Conservation (phyloP, 2,113 vertebrate genomes). For the Xiphias gladius region DNA sequence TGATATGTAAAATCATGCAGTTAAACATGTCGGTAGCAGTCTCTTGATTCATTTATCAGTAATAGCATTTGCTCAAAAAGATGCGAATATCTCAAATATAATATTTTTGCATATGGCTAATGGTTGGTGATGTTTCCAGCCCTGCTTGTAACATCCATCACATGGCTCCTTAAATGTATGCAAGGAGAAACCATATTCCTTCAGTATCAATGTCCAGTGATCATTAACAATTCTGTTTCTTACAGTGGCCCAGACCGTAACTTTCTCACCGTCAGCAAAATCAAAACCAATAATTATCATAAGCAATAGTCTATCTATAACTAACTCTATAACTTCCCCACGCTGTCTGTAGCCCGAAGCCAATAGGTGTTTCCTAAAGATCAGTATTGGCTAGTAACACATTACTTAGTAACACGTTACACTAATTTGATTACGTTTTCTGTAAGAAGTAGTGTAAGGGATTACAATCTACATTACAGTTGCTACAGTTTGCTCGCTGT, state of each 20-base stretch:
- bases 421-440: too few species aligned
- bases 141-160: constrained; percentile 3
- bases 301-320: background rate
- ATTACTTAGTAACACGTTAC: too few species aligned
- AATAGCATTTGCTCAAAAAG: constrained; percentile 8
- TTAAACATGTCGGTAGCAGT: constrained; percentile 19
- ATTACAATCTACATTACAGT: too few species aligned
- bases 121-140: background rate
- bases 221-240: background rate
- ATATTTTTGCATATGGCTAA: constrained; percentile 27
- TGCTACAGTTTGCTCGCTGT: too few species aligned
- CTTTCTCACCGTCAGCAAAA: too few species aligned
- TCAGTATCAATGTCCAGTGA: background rate
- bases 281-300: background rate
- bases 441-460: too few species aligned
- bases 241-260: background rate
- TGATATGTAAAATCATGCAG: constrained; percentile 40
- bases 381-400: too few species aligned
- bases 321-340: too few species aligned
- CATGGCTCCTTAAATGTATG: background rate
- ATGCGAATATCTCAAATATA: constrained; percentile 9
- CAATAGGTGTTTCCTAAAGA: too few species aligned
- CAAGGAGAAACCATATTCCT: background rate
- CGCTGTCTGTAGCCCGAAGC: too few species aligned
- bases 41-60: constrained; percentile 10